Evolutionary conservation across 2,888 invertebrate species (phyloP).

Genomic region (Apoda limacodes): DNA sequence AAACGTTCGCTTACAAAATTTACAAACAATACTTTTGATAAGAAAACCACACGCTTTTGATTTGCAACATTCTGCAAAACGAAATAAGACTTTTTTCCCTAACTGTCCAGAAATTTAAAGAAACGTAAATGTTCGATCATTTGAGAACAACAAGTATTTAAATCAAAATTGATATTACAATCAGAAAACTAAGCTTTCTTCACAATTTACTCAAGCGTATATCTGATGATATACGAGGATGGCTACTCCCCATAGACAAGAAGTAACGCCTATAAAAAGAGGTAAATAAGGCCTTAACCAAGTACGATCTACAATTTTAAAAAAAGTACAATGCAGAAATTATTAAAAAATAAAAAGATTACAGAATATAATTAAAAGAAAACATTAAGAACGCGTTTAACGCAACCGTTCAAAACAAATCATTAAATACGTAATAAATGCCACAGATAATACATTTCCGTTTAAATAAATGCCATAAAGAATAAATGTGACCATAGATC

Average conservation of each 20-base stretch:
- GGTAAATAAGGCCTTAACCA: conserved; percentile 77
- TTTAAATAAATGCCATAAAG: conserved; percentile 32
- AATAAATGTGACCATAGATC: too few species aligned
- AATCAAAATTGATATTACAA: too few species aligned
- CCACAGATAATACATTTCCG: conserved; percentile 51
- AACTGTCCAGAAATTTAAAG: too few species aligned
- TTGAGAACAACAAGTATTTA: too few species aligned
- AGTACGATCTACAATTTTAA: conserved; percentile 58
- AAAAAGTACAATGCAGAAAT: conserved; percentile 41
- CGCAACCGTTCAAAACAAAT: conserved; percentile 23
- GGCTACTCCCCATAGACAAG: conserved; percentile 86
- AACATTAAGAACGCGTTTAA: conserved; percentile 34
- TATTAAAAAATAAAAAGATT: conserved; percentile 22
- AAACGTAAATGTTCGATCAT: too few species aligned
- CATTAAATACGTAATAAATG: conserved; percentile 37
- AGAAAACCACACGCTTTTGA: too few species aligned
- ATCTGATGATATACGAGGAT: conserved; percentile 58
- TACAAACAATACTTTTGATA: too few species aligned
- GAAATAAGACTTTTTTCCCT: too few species aligned
- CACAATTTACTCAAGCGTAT: conserved; percentile 39
- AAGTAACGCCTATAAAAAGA: conserved; percentile 89
- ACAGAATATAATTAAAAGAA: conserved; percentile 23
- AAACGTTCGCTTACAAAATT: too few species aligned
- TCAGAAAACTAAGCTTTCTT: too few species aligned
- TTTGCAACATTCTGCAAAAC: too few species aligned